phyloP scores from a whole-genome alignment of 2,113 vertebrate genomes.

The Hiodon tergisus region DNA sequence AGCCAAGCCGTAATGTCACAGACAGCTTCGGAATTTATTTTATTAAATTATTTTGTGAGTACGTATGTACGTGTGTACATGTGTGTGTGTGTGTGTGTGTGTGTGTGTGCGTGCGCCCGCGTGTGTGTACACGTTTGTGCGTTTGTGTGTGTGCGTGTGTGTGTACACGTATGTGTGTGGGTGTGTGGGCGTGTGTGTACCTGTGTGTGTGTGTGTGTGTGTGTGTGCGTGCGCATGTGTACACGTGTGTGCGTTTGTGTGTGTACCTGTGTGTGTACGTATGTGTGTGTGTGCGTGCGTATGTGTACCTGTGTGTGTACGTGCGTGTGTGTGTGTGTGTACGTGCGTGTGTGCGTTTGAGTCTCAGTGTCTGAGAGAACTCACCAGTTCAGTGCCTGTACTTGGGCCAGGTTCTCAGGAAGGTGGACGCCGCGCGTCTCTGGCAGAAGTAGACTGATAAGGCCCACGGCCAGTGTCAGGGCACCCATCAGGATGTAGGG shows the following conservation, averaged over 20 bases:
- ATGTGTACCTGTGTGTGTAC: too few relatives aligned
- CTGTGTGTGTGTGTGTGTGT: too few relatives aligned
- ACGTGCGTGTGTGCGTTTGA: background rate
- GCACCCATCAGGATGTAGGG: slow-evolving; percentile 44
- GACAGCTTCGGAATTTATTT: too few relatives aligned
- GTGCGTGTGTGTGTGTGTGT: too few relatives aligned
- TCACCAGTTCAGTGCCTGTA: slow-evolving; percentile 40
- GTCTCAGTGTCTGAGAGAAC: slow-evolving; percentile 14
- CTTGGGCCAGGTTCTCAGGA: slow-evolving; percentile 40
- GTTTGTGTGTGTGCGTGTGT: background rate
- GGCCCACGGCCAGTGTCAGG: slow-evolving; percentile 32
- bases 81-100: background rate
- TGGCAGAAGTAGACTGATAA: slow-evolving; percentile 38
- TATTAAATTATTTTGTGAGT: background rate
- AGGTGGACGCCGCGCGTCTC: slow-evolving; percentile 47
- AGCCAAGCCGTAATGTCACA: too few relatives aligned
- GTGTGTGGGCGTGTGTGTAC: too few relatives aligned
- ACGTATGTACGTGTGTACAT: background rate
- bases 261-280: too few relatives aligned
- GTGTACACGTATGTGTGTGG: background rate
- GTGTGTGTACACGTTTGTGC: background rate
- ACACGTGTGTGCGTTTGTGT: too few relatives aligned
- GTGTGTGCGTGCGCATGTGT: too few relatives aligned
- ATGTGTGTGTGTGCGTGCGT: too few relatives aligned
- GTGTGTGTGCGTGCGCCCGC: background rate